Evolutionary conservation across 2,797 vertebrate genomes (phyloP).

Genomic region (Alauda arvensis): DNA sequence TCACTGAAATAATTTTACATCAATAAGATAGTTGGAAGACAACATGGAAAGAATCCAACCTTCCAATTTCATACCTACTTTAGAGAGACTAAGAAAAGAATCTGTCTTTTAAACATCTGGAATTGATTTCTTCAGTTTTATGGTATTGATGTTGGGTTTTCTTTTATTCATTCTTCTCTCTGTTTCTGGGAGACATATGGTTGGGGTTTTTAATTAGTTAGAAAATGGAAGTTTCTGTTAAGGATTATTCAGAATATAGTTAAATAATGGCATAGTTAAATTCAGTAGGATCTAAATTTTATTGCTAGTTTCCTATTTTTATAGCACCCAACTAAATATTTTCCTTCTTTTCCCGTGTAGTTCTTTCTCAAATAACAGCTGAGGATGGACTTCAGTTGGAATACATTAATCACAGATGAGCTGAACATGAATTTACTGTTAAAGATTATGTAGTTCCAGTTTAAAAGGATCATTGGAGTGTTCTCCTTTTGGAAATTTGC

Average conservation of each 20-base stretch:
- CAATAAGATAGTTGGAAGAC: slow-evolving; percentile 16
- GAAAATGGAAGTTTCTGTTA: slow-evolving; percentile 15
- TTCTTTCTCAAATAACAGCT: neutral
- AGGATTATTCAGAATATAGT: neutral
- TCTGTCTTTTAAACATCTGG: slow-evolving; percentile 28
- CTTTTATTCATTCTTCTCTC: neutral
- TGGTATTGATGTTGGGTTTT: neutral
- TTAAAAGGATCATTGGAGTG: neutral
- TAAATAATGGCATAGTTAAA: slow-evolving; percentile 7
- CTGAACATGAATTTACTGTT: neutral
- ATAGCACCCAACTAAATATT: neutral
- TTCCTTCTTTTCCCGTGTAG: neutral
- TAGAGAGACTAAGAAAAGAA: neutral
- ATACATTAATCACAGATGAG: neutral
- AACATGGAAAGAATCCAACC: neutral
- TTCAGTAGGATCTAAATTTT: neutral
- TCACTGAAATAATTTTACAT: slow-evolving; percentile 9
- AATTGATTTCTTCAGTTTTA: slow-evolving; percentile 17
- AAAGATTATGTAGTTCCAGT: neutral
- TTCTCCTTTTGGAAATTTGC: neutral
- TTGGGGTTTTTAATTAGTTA: slow-evolving; percentile 22
- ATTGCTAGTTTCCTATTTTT: slow-evolving; percentile 7
- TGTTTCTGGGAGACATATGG: neutral
- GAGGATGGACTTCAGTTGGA: neutral
- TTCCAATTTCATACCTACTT: slow-evolving; percentile 22